Evolutionary conservation across 1,140 invertebrate species (phyloP), one percentile per base, ranked within the genome.

Genomic region (Zaprionus davidi): DNA sequence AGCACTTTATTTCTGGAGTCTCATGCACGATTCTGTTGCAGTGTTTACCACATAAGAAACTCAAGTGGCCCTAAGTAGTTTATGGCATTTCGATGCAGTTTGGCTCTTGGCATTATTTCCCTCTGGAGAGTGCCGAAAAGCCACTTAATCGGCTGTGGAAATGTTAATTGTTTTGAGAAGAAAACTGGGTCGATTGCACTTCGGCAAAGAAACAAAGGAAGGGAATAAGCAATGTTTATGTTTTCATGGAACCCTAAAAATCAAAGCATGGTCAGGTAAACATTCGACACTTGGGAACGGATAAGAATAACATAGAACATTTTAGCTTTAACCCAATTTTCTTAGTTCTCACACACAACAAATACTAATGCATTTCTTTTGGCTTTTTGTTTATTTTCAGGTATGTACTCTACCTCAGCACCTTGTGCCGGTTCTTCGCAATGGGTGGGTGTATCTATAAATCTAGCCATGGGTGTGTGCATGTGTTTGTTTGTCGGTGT

Each of bases 61-160:
- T 76, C 51, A 76, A 76, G 74, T 76, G 70, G 36, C 28, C 56
- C 44, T 34, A 80, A 80, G 78, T 78, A 78, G 26, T 73, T 79
- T 57, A 72, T 67, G 69, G 74, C 34, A 38, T 63, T 71, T 72
- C 36, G 64, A 57, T 72, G 74, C 74, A 68, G 60, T 71, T 46
- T 71, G 49, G 44, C 49, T 73, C 6, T 77, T 38, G 36, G 75
- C 58, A 81, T 71, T 83, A 38, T 71, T 64, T 64, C 49, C 56
- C 62, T 24, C 53, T 57, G 55, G 17, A 57, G 31, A 11, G 31
- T 31, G 31, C 58, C 31, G 65, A 74, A 78, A 70, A 74, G 71
- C 72, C 81, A 90, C 72, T 90, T 88, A 76, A 90, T 90, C 64
- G 75, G 44, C 78, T 81, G 78, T 84, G 77, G 77, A 87, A 87